Evolutionary conservation across 2,113 vertebrate genomes (phyloP).

Genomic region (Engystomops pustulosus): DNA sequence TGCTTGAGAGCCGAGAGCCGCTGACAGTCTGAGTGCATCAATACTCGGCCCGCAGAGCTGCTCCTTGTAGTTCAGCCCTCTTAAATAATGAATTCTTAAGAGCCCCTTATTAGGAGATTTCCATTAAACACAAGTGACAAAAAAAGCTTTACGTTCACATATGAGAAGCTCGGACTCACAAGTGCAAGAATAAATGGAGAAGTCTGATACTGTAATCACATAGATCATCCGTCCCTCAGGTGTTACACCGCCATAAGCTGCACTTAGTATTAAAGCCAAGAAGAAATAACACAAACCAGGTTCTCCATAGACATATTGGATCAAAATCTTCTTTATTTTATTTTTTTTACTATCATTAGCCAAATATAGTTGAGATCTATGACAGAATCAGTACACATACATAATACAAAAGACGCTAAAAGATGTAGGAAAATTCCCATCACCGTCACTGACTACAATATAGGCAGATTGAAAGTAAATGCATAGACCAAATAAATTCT

Average conservation of each 20-base stretch:
- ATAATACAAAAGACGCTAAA: no score
- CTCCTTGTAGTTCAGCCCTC: conserved; percentile 69
- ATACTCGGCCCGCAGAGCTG: conserved; percentile 66
- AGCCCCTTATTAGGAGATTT: conserved; percentile 69
- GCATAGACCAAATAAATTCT: no score
- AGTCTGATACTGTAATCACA: conserved; percentile 39
- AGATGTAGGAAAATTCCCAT: no score
- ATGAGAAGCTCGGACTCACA: conserved; percentile 29
- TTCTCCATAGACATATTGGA: not conserved
- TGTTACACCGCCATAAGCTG: conserved; percentile 6
- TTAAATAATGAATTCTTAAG: conserved; percentile 72
- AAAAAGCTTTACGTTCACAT: conserved; percentile 62
- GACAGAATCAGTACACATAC: no score
- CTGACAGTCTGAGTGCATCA: conserved; percentile 67
- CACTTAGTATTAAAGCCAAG: not conserved
- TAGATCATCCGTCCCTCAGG: not conserved
- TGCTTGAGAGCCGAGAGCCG: conserved; percentile 65
- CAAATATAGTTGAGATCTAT: not conserved
- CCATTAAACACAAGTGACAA: conserved; percentile 71
- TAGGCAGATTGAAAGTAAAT: no score
- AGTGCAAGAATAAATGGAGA: conserved; percentile 50
- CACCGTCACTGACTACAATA: no score
- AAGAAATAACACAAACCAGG: not conserved
- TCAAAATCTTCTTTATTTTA: no score
- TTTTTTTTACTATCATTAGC: not conserved